Evolutionary conservation across 2,888 invertebrate species (phyloP), one percentile per base, ranked within the genome.

Genomic region (Pterostichus madidus): DNA sequence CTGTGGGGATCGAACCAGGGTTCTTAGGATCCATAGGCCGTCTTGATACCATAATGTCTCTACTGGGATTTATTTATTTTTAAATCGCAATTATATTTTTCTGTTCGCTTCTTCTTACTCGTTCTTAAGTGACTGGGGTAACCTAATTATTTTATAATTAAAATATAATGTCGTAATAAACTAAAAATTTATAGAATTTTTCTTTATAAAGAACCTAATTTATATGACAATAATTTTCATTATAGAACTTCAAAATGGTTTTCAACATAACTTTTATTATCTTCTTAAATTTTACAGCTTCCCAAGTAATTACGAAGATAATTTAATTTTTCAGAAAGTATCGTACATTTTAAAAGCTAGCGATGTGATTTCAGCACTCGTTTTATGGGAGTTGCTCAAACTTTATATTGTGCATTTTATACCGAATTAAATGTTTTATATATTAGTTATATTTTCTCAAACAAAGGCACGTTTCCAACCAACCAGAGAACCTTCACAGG

Each of bases 351-450:
- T 71, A 44, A 71, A 71, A 71, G 68, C 68, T 24, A 71, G 44
- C 68, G 68, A 71, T 71, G 44, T 71, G 68, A 71, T 71, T 71
- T 44, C 68, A 71, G 44, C 44, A 71, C 68, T 15, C 10, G 44
- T 17, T 71, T 68, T 61, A 39, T 17, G 15, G 39, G 39, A 44
- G 44, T 71, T 71, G 8, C 17, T 71, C 17, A 71, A 71, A 71
- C 68, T 71, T 71, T 71, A 71, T 44, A 71, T 17, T 71, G 68
- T 71, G 68, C 39, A 71, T 71, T 71, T 71, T 71, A 71, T 71
- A 71, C 68, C 0, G 44, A 71, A 44, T 71, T 71, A 71, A 71
- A 71, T 71, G 68, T 71, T 71, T 71, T 71, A 71, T 71, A 71
- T 71, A 44, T 71, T 71, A 71, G 17, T 71, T 71, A 44, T 44